Evolutionary conservation across 2,797 vertebrate species (phyloP).

Genomic region (Morus bassanus): DNA sequence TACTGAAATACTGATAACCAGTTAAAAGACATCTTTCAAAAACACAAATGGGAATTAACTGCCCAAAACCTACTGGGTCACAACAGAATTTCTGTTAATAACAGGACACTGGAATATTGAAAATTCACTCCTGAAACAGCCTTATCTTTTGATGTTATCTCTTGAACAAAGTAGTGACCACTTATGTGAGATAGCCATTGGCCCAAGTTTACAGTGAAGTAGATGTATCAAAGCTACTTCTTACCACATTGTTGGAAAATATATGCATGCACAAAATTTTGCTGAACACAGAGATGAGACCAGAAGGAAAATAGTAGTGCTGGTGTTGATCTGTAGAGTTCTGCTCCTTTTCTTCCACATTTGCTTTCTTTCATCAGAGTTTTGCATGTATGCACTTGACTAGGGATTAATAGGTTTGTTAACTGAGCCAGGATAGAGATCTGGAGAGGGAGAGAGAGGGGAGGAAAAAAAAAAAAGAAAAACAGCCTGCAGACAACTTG

Average conservation of each 20-base stretch:
- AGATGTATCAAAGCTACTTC: not conserved
- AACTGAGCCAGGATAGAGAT: slow-evolving; percentile 61
- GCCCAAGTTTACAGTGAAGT: not conserved
- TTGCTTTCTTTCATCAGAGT: slow-evolving; percentile 47
- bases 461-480: not conserved
- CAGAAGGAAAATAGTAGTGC: not conserved
- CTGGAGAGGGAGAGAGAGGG: not conserved
- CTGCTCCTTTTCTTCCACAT: slow-evolving; percentile 28
- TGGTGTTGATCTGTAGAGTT: slow-evolving; percentile 2
- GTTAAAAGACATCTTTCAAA: not conserved
- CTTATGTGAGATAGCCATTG: not conserved
- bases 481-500: slow-evolving; percentile 56
- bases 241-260: not conserved
- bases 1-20: not conserved
- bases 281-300: not conserved
- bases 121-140: not conserved
- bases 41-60: not conserved
- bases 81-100: not conserved
- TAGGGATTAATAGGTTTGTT: slow-evolving; percentile 65
- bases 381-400: slow-evolving; percentile 75
- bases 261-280: not conserved
- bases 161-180: not conserved
- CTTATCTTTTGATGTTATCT: not conserved
- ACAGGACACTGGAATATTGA: not conserved
- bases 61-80: not conserved